Base-by-base conservation (phyloP, 2,888 invertebrate genomes). In the Pterobdella sp. region DNA sequence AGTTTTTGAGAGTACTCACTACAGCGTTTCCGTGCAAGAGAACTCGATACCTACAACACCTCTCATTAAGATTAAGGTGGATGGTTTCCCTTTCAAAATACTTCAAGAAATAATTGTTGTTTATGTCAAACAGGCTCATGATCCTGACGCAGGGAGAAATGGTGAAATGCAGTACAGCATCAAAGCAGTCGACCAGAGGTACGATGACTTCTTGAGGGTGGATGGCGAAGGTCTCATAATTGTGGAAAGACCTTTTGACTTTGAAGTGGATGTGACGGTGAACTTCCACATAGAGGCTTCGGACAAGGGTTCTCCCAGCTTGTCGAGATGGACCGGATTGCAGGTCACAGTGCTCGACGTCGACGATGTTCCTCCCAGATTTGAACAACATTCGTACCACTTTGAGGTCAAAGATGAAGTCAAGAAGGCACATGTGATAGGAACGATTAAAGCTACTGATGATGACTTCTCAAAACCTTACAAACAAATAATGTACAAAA, bases 41-140 rank as follows among this genome's bases (percentile, higher is more conserved):
- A 76, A 77, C 56, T 89, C 26, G 22, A 22, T 64, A 10, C 18
- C 60, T n/a, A 67, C 72, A 1, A 66, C 71, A 18, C 29, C 35
- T 0, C 29, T 71, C 32, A 18, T 71, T 26, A 26, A 32, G 18
- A 52, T 63, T 29, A 56, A 63, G 35, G 71, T 71, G 32, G 18
- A 22, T 26, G 31, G 7, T 10, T 31, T n/a, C 32, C 10, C 49
- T 22, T 22, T 7, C 49, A 7, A 42, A 42, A 42, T 42, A 14
- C 49, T 42, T 42, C 49, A 42, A 42, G 10, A n/a, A n/a, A n/a
- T n/a, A n/a, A n/a, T n/a, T n/a, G n/a, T n/a, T n/a, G n/a, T n/a
- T n/a, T n/a, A n/a, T n/a, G n/a, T n/a, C n/a, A n/a, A n/a, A n/a
- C 36, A 71, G 71, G 71, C 71, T n/a, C 60, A 10, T 10, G 71